A percentile compares a stretch with the other conserved stretches of the same genome.
These are phyloP conservation scores for Mesocricetus auratus DNA, from an alignment of 2,113 vertebrate genomes.

Conservation along the genomic window DNA sequence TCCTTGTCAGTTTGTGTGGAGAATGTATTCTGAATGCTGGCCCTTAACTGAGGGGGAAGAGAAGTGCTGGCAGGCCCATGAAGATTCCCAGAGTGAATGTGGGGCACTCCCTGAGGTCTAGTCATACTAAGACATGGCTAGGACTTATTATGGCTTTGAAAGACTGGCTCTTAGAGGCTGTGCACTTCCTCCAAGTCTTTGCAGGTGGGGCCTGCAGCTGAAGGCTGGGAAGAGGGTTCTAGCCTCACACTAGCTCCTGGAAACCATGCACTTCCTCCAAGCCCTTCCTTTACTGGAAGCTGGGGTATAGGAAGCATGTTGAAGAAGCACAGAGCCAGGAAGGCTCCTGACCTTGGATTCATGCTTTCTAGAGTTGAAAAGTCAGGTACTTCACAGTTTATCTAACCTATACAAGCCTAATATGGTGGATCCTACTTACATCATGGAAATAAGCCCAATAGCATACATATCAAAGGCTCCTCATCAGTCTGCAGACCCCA, in stretches of 20 bases:
- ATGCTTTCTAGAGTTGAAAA: background rate
- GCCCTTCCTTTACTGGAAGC: background rate
- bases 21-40: background rate
- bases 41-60: accelerated
- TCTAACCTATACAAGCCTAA: background rate
- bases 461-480: background rate
- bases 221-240: background rate
- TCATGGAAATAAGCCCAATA: background rate
- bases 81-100: too few species aligned
- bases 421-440: too few species aligned
- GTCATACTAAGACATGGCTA: background rate
- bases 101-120: background rate
- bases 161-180: background rate
- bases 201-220: background rate
- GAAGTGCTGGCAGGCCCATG: background rate
- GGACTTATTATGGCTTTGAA: background rate
- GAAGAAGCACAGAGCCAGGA: background rate
- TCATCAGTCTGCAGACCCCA: background rate
- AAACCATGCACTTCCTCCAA: background rate
- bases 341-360: background rate
- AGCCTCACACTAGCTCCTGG: background rate
- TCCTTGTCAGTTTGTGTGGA: background rate
- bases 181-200: background rate
- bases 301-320: background rate
- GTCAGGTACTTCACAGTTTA: background rate